Base-by-base conservation (phyloP, 2,888 invertebrate genomes). In the Leucophora obtusa region DNA sequence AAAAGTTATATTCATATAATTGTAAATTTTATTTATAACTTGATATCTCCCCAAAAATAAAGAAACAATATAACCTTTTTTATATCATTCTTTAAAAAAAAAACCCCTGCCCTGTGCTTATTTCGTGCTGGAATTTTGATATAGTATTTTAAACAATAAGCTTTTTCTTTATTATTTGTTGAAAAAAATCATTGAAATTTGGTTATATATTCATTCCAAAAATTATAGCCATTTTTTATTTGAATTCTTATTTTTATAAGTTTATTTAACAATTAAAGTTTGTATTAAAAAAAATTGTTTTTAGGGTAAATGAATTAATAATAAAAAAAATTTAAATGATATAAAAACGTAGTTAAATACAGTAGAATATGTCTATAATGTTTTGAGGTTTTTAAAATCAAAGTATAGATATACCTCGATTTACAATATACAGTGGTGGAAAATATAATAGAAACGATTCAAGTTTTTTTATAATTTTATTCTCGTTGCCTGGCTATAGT, bases 41-140 rank as follows among this genome's bases (percentile, higher is more conserved):
- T 15, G 47, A 62, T 62, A 62, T 56, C 68, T 35, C 60, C 8
- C 28, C 18, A 69, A 75, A 28, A 75, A 66, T 21, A 24, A 28
- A 43, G 15, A n/a, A 47, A 47, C 43, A 47, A 47, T 47, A 47
- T 47, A 47, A 3, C 6, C 1, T 47, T 47, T n/a, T 47, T 47
- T 14, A 47, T 47, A 47, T 47, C 43, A 43, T 43, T 43, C 43
- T 2, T 43, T 21, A 6, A 28, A 28, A 28, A 28, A 28, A 28
- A 28, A 28, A 28, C 17, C 35, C 24, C 53, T 66, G 56, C 24
- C 15, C 1, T 51, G 35, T 56, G 38, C 56, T 35, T 15, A 74
- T 71, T 72, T 83, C 84, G 82, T 83, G 84, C 69, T 69, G 84
- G 84, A 83, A 83, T 84, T 84, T 83, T 79, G 77, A 82, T 79